Percentiles rank a stretch among this genome's conserved stretches.
Conservation (phyloP, 2,888 invertebrate species). For the Branchellion lobata region DNA sequence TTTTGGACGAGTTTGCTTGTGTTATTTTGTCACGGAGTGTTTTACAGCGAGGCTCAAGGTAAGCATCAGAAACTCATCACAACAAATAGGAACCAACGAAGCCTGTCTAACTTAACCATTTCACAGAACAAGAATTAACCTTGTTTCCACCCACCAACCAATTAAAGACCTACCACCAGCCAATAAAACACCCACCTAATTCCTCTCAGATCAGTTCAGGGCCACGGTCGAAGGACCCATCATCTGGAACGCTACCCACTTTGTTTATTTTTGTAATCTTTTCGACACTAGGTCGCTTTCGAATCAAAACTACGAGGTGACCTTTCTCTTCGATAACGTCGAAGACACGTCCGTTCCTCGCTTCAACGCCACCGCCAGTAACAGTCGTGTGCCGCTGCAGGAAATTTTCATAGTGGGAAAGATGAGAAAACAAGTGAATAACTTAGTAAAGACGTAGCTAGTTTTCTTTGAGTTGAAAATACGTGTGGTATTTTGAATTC, state of each 20-base stretch:
- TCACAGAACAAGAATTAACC: too few species aligned
- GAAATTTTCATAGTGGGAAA: slow-evolving; percentile 14
- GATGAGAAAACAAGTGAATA: slow-evolving; percentile 24
- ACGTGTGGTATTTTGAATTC: too few species aligned
- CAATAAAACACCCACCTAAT: too few species aligned
- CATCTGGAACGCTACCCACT: not conserved
- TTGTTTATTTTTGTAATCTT: slow-evolving; percentile 22
- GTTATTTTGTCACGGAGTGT: too few species aligned
- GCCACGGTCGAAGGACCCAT: slow-evolving; percentile 25
- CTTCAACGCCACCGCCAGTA: not conserved
- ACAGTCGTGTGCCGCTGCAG: not conserved
- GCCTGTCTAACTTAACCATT: too few species aligned
- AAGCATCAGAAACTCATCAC: too few species aligned
- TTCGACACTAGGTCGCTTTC: not conserved
- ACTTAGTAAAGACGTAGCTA: not conserved
- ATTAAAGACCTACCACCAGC: too few species aligned
- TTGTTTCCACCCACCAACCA: too few species aligned
- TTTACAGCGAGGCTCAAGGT: too few species aligned
- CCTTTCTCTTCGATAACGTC: slow-evolving; percentile 26
- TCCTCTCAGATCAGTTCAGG: not conserved
- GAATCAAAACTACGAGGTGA: not conserved
- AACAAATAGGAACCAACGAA: too few species aligned
- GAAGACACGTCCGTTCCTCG: not conserved
- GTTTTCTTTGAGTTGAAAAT: not conserved
- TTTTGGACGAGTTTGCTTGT: too few species aligned